Evolutionary conservation across 2,797 vertebrate species (phyloP), one percentile per base, ranked within the genome.

Genomic region (Spheniscus humboldti): DNA sequence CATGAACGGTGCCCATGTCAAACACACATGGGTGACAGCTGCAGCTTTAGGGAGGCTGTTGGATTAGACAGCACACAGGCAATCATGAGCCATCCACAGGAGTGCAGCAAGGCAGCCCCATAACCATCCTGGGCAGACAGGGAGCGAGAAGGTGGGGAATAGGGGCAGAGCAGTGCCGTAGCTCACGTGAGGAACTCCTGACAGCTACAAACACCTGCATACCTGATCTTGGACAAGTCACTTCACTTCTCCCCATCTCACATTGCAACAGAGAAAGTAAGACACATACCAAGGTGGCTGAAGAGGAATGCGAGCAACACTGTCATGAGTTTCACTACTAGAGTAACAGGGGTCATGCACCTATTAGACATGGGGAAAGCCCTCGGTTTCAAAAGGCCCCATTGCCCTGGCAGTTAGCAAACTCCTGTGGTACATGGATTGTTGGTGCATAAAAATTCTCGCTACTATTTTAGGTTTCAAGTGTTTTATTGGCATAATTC

Each of bases 11-110:
- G 22, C 16, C 11, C 8, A 2, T 33, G 31, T 48, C 43, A 37
- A 48, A 33, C 0, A 4, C 41, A 28, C 0, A 0, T 1, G 18
- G 41, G 13, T 48, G 52, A 43, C 39, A 35, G 56, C 7, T 9
- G 3, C 59, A 86, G 64, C 69, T 43, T 35, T 24, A 71, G 22
- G 64, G 47, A 60, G 30, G n/a, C 16, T 20, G 27, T 5, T 18
- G 15, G 62, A 39, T 13, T 43, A 31, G 60, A n/a, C 37, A 71
- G 67, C 79, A 59, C 1, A 0, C 12, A 14, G 77, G 57, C 16
- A 59, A 16, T 1, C 0, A 0, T 7, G 24, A 63, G 13, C 3
- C 1, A 80, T 9, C 12, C 11, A 31, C 9, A 5, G 5, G 24
- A 25, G 20, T 5, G 17, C 17, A 55, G 37, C 6, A 6, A 47